Base-by-base conservation (phyloP, 2,797 vertebrate species). In the Poecilia wingei region DNA sequence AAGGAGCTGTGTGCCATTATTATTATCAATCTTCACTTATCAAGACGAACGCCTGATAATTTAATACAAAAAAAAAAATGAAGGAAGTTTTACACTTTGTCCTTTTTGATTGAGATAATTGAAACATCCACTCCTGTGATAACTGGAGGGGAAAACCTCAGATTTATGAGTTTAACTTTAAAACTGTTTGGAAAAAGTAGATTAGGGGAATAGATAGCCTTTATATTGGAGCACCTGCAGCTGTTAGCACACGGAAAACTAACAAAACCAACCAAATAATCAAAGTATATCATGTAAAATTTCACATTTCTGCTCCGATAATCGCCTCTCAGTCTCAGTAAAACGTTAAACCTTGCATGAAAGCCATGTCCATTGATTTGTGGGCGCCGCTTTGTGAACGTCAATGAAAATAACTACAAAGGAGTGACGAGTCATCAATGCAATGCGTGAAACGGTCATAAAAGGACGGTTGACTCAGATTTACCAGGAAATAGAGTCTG, bases 21-120 rank as follows among this genome's bases (percentile, higher is more conserved):
- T 85, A 92, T 92, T 88, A 94, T 94, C 92, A 69, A 90, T 93
- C 89, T 92, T 86, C 89, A 91, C 93, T 93, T 94, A 93, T 95
- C 90, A 91, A 87, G 82, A 91, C 89, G 82, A 82, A 80, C 85
- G 87, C 70, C 31, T 86, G 81, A 85, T 92, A 91, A 95, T 94
- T 94, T 91, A 85, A 91, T 79, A 74, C 72, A 72, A 81, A 93
- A 80, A 80, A 77, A 57, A 0, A 39, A 31, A 31, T 31, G 57
- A 59, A 82, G 74, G 87, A 78, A 69, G 85, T 90, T 89, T 78
- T 82, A 79, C 25, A 18, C 25, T 84, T 79, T 82, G 68, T 69
- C 66, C 77, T 82, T 88, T 84, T 59, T 31, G 86, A 83, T 91
- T 89, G 55, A 85, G 85, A 87, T 87, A 79, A 84, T 82, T 87